These are phyloP conservation scores for Paramormyrops kingsleyae DNA, from an alignment of 2,113 vertebrate genomes.

Conservation along the genomic window DNA sequence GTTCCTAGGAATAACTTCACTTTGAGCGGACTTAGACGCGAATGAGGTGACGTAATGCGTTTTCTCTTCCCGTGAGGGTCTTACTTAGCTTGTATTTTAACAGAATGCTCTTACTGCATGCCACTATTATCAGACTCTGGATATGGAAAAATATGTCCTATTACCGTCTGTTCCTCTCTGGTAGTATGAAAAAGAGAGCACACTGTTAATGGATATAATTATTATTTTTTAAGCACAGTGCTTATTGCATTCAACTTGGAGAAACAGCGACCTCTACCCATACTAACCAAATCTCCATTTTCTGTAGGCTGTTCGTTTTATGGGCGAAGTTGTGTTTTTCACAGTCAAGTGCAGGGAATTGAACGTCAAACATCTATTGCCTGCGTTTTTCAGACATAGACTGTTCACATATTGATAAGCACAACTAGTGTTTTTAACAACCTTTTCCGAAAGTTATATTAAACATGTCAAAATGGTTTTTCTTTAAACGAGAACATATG, in stretches of 20 bases:
- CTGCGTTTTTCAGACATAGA: not conserved
- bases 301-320: not conserved
- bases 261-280: constrained; percentile 6
- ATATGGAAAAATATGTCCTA: not conserved
- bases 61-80: not conserved
- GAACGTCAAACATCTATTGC: not conserved
- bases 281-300: not conserved
- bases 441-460: not conserved
- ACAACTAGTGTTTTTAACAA: not conserved
- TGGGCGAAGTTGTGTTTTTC: not conserved
- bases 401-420: not conserved
- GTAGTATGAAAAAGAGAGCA: not conserved
- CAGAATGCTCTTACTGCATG: constrained; percentile 2
- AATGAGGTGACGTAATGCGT: not conserved
- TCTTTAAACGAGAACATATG: not conserved
- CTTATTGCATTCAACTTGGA: not conserved
- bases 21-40: not conserved
- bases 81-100: not conserved
- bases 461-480: not conserved
- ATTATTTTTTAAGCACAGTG: not conserved
- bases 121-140: not conserved
- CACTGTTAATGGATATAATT: not conserved
- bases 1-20: not conserved
- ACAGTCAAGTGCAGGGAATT: not conserved
- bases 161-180: not conserved